phyloP scores from a whole-genome alignment of 2,113 vertebrate genomes.

The Oncorhynchus mykiss region DNA sequence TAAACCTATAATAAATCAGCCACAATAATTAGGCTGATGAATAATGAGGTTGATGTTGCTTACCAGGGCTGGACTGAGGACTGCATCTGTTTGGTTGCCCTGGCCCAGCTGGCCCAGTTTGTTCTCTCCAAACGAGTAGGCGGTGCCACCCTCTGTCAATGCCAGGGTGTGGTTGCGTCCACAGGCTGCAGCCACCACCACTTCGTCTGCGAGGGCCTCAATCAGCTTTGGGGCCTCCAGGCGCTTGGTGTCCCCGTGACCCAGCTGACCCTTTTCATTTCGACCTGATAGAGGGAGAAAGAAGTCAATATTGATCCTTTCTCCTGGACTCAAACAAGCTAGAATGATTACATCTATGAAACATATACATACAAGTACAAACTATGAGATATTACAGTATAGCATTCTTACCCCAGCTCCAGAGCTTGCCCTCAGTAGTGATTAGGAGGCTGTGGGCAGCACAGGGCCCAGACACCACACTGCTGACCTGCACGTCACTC shows the following conservation, averaged over 20 bases:
- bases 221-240: slow-evolving; percentile 89
- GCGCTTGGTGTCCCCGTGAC: slow-evolving; percentile 91
- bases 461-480: slow-evolving; percentile 86
- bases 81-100: slow-evolving; percentile 91
- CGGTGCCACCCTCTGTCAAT: slow-evolving; percentile 85
- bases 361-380: no score
- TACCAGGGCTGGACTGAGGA: slow-evolving; percentile 89
- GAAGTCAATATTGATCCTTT: neutral
- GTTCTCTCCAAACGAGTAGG: slow-evolving; percentile 93
- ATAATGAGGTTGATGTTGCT: neutral
- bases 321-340: no score
- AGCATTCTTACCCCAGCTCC: slow-evolving; percentile 92
- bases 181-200: slow-evolving; percentile 85
- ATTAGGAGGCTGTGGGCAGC: slow-evolving; percentile 92
- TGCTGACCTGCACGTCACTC: slow-evolving; percentile 83
- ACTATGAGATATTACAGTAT: slow-evolving; percentile 19
- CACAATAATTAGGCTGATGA: neutral
- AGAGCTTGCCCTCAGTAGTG: slow-evolving; percentile 89
- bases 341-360: no score
- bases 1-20: neutral
- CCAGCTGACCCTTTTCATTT: slow-evolving; percentile 94
- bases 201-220: slow-evolving; percentile 81
- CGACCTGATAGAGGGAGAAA: slow-evolving; percentile 75
- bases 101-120: slow-evolving; percentile 95
- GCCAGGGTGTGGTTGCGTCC: slow-evolving; percentile 94